A percentile compares a stretch with the other conserved stretches of the same genome.
Conservation (phyloP, 2,797 vertebrate species). For the Cheirogaleus major region DNA sequence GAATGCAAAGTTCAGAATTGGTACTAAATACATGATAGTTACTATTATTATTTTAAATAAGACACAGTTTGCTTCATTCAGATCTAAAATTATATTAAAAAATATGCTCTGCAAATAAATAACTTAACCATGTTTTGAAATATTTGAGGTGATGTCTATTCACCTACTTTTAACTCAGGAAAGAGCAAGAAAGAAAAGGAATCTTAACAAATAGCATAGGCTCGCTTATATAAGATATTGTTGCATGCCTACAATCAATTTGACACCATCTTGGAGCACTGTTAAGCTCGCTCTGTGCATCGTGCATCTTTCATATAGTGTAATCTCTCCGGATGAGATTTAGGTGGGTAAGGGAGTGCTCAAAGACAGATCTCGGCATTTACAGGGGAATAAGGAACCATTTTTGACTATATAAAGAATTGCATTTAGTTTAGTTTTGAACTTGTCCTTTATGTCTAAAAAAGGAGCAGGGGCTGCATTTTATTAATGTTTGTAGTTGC, state of each 20-base stretch:
- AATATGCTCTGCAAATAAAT: neutral
- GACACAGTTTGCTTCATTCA: neutral
- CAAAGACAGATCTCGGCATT: neutral
- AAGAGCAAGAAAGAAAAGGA: neutral
- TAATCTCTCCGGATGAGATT: neutral
- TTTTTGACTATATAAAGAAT: neutral
- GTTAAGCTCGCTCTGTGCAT: accelerated
- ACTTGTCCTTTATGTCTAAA: neutral
- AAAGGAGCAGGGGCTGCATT: accelerated
- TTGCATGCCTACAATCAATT: neutral
- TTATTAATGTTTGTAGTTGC: neutral
- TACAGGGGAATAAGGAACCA: neutral
- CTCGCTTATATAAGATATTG: neutral
- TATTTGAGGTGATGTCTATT: neutral
- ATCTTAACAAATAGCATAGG: neutral
- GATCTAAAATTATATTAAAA: neutral
- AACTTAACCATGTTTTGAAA: neutral
- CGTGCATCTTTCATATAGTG: neutral
- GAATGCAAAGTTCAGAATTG: neutral
- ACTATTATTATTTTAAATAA: neutral
- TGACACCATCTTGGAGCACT: accelerated
- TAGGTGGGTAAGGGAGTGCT: neutral
- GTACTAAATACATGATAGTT: neutral
- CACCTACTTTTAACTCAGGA: neutral
- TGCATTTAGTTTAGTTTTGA: neutral